Evolutionary conservation across 2,797 vertebrate species (phyloP).

Genomic region (Myoxocephalus aenaeus): DNA sequence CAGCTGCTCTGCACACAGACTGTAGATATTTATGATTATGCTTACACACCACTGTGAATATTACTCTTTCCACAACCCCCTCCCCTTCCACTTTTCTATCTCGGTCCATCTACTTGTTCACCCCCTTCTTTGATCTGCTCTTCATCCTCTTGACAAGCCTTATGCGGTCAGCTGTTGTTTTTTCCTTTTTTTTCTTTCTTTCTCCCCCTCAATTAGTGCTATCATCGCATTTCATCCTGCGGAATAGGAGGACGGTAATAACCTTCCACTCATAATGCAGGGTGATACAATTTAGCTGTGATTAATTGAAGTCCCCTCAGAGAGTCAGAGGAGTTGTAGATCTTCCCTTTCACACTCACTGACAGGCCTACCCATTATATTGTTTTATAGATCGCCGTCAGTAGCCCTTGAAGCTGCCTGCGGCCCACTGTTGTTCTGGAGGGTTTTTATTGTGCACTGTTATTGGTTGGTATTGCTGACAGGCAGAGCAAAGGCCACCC

Average conservation of each 20-base stretch:
- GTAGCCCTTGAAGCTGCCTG: slow-evolving; percentile 83
- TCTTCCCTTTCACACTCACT: slow-evolving; percentile 82
- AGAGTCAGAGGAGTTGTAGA: slow-evolving; percentile 81
- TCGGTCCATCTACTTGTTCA: slow-evolving; percentile 36
- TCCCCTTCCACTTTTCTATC: slow-evolving; percentile 10
- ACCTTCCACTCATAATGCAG: slow-evolving; percentile 79
- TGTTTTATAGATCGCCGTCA: slow-evolving; percentile 87
- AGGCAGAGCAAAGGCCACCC: slow-evolving; percentile 81
- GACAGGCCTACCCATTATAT: slow-evolving; percentile 85
- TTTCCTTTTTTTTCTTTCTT: background rate
- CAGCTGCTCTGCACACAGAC: slow-evolving; percentile 14
- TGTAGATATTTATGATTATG: slow-evolving; percentile 52
- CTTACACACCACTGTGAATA: slow-evolving; percentile 44
- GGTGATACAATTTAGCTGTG: slow-evolving; percentile 82
- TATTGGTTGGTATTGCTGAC: slow-evolving; percentile 86
- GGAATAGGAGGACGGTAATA: slow-evolving; percentile 81
- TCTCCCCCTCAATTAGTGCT: slow-evolving; percentile 80
- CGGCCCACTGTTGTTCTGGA: slow-evolving; percentile 80
- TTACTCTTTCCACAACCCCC: slow-evolving; percentile 38
- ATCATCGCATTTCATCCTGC: slow-evolving; percentile 84
- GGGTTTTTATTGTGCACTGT: slow-evolving; percentile 81
- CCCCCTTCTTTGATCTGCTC: slow-evolving; percentile 71
- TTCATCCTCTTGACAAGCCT: slow-evolving; percentile 73
- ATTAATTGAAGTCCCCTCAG: slow-evolving; percentile 85
- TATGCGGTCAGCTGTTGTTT: slow-evolving; percentile 76